phyloP scores from a whole-genome alignment of 2,113 vertebrate species.

The Amblyornis subalaris region DNA sequence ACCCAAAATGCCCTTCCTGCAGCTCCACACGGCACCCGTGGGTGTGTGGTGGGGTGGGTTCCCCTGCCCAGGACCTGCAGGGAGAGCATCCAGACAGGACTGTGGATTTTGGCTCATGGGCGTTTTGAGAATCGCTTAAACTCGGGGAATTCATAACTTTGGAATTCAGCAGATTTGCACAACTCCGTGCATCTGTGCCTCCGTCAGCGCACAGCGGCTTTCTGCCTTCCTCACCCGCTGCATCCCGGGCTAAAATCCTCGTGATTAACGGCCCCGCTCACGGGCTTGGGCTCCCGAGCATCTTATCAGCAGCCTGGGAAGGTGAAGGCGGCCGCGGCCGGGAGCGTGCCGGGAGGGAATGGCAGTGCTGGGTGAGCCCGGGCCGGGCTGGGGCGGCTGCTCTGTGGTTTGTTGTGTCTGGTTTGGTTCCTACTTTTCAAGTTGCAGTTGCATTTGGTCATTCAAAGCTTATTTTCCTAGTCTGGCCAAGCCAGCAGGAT shows the following conservation, averaged over 20 bases:
- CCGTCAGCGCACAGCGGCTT: fast-evolving
- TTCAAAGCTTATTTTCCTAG: constrained; percentile 78
- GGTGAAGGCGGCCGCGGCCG: background rate
- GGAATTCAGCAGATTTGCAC: constrained; percentile 1
- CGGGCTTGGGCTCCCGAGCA: constrained; percentile 60
- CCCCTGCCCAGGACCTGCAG: fast-evolving
- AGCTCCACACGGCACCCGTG: fast-evolving
- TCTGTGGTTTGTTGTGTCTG: constrained; percentile 91
- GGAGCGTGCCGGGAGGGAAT: constrained; percentile 72
- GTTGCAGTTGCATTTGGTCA: constrained; percentile 80
- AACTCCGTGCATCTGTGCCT: background rate
- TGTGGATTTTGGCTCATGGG: background rate
- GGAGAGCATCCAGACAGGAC: background rate
- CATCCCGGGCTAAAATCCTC: constrained; percentile 54
- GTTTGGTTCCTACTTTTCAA: constrained; percentile 78
- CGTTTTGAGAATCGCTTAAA: background rate
- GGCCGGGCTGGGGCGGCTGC: constrained; percentile 40
- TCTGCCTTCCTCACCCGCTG: background rate
- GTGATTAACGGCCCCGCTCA: constrained; percentile 65
- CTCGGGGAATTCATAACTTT: background rate
- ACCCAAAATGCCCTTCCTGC: background rate
- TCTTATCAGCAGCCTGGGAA: constrained; percentile 75
- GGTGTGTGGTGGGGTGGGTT: fast-evolving
- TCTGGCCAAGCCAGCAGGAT: constrained; percentile 82
- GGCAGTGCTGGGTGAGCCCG: constrained; percentile 31